Percentiles rank a stretch among this genome's conserved stretches.
phyloP scores from a whole-genome alignment of 2,113 vertebrate species.

The Sinocyclocheilus grahami region DNA sequence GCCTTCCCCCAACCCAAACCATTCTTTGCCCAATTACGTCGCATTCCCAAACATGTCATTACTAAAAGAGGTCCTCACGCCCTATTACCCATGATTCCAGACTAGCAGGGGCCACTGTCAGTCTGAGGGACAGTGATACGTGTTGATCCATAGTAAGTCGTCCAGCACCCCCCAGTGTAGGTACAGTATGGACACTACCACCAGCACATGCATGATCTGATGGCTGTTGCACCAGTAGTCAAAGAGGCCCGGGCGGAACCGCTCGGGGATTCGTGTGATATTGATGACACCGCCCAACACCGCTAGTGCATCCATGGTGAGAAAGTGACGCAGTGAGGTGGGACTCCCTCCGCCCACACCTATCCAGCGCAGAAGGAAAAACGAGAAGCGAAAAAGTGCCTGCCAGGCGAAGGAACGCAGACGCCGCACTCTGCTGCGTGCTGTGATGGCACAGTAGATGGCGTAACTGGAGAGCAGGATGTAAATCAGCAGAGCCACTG shows the following conservation, averaged over 20 bases:
- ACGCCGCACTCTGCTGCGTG: conserved; percentile 84
- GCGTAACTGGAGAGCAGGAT: conserved; percentile 84
- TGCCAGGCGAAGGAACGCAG: conserved; percentile 91
- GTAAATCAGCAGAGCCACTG: conserved; percentile 83
- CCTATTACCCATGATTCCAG: conserved; percentile 21
- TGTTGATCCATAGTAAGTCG: conserved; percentile 88
- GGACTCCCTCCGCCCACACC: conserved; percentile 87
- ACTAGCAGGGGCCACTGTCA: conserved; percentile 67
- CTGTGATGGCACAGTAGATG: conserved; percentile 88
- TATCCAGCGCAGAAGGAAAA: conserved; percentile 85
- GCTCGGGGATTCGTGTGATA: conserved; percentile 86
- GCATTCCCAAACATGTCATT: conserved; percentile 5
- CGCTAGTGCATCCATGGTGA: conserved; percentile 88
- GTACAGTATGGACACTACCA: conserved; percentile 89
- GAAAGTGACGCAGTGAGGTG: conserved; percentile 85
- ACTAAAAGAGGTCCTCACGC: conserved; percentile 44
- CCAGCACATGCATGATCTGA: conserved; percentile 94
- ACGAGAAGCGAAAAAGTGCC: conserved; percentile 86
- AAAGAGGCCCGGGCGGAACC: conserved; percentile 86
- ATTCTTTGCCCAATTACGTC: not conserved
- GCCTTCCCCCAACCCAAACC: not conserved
- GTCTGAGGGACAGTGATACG: conserved; percentile 80
- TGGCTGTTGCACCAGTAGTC: conserved; percentile 97
- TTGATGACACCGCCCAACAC: conserved; percentile 90
- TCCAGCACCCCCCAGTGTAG: conserved; percentile 90